phyloP scores from a whole-genome alignment of 2,113 vertebrate genomes.

The Parus major region DNA sequence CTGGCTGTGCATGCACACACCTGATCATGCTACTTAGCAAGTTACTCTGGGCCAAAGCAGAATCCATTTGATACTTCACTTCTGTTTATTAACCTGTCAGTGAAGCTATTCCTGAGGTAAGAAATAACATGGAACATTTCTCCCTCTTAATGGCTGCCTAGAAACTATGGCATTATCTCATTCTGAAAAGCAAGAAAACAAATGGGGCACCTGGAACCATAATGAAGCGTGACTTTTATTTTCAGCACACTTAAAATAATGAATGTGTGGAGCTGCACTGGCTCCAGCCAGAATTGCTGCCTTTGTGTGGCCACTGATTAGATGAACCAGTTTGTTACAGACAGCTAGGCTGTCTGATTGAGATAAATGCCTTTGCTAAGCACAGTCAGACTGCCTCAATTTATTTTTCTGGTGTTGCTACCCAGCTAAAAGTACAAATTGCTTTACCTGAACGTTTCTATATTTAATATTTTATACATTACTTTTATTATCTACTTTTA shows the following conservation, averaged over 20 bases:
- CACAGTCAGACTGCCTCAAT: not conserved
- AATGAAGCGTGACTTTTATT: not conserved
- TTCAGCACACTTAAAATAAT: not conserved
- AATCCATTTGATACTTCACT: not conserved
- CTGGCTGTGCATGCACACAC: not conserved
- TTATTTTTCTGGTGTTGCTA: not conserved
- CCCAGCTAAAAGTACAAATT: not conserved
- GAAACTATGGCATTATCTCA: not conserved
- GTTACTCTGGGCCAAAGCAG: not conserved
- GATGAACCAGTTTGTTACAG: not conserved
- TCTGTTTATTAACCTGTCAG: not conserved
- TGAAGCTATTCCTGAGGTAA: not conserved
- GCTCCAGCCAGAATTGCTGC: not conserved
- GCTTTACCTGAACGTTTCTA: not conserved
- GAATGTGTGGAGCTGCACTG: not conserved
- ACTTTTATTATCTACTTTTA: not conserved
- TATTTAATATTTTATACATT: not conserved
- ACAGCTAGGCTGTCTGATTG: not conserved
- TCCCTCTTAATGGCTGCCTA: not conserved
- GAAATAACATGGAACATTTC: not conserved
- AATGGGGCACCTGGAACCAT: not conserved
- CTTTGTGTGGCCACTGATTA: conserved; percentile 10
- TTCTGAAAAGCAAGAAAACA: not conserved
- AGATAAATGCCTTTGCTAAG: conserved; percentile 16
- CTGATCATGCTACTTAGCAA: not conserved